Base-by-base conservation (phyloP, 2,113 vertebrate species). In the Hydrochoerus hydrochaeris region DNA sequence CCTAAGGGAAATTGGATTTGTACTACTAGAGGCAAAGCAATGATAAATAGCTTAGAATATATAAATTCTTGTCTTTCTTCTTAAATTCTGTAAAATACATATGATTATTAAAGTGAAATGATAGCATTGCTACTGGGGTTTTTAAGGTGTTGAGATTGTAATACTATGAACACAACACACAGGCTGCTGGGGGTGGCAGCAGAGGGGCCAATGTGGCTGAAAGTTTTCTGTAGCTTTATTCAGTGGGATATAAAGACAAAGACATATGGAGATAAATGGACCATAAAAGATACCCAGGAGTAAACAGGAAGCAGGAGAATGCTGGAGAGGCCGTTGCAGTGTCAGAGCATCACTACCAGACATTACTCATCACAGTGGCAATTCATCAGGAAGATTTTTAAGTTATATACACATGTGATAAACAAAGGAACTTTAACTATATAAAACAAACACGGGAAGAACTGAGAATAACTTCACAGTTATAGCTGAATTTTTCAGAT, bases 151-250 rank as follows among this genome's bases (percentile, higher is more conserved):
- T 7, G 35, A 58, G 71, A 58, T n/a, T 17, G 4, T 17, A 2
- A 17, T 22, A 14, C 5, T 57, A n/a, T 28, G 67, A 32, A 22
- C 0, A 11, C 1, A 57, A 14, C 46, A 28, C 24, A n/a, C 11
- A 58, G n/a, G 9, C 35, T 8, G 16, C 54, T 41, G 9, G 69
- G 16, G 9, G 14, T 28, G 57, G 24, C n/a, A 35, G 62, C 6
- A 17, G 22, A 73, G 16, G 12, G 30, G 24, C 44, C 8, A 7
- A 4, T 1, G 30, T 2, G 1, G 44, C 19, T 0, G 1, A 17
- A 38, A 38, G 38, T 65, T 46, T 84, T 52, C 28, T 12, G 1
- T 16, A 12, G 17, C 0, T 32, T 71, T 16, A 9, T 13, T 69
- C 52, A 85, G n/a, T 38, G 17, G 32, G 44, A 57, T 41, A 14